Evolutionary conservation across 2,113 vertebrate species (phyloP), one percentile per base, ranked within the genome.

Genomic region (Camelus bactrianus): DNA sequence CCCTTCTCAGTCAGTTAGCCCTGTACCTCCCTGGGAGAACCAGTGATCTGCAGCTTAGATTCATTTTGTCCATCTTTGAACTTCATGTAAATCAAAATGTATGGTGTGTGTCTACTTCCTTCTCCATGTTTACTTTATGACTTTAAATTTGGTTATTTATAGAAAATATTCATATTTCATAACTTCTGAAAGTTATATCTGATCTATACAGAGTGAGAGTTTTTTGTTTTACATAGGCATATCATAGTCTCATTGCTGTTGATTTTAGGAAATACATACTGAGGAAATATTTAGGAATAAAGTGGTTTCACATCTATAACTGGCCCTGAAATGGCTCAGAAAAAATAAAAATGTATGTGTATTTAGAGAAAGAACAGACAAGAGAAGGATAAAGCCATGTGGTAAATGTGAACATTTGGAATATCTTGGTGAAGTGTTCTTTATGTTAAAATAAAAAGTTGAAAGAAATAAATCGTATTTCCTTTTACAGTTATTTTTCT

Each of bases 61-160:
- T 84, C 46, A 24, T 88, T 93, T 67, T 85, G 81, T 38, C 48
- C 14, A 1, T 72, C 17, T 88, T 92, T 93, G 82, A 89, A 83
- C n/a, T 79, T 95, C 24, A 54, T 35, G 1, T 56, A 90, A 60
- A 38, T 97, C 14, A 35, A 24, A 70, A 65, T 73, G 7, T 69
- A 30, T 14, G 52, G 35, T 48, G 16, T 60, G 1, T 91, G 26
- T 87, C 52, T 89, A 35, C 52, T 96, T 96, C 26, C 70, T 85
- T 92, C 52, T 95, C 46, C 26, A 8, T 90, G 38, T 72, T 94
- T 85, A 72, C 24, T 79, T 86, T 75, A 64, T 85, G 22, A 73
- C 38, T 95, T 88, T 82, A 79, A 75, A 69, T 67, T 81, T 73
- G 67, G 20, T 60, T 96, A 79, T 79, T 80, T 94, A 32, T 80